Evolutionary conservation across 2,888 invertebrate species (phyloP).

Genomic region (Alsophila aescularia): DNA sequence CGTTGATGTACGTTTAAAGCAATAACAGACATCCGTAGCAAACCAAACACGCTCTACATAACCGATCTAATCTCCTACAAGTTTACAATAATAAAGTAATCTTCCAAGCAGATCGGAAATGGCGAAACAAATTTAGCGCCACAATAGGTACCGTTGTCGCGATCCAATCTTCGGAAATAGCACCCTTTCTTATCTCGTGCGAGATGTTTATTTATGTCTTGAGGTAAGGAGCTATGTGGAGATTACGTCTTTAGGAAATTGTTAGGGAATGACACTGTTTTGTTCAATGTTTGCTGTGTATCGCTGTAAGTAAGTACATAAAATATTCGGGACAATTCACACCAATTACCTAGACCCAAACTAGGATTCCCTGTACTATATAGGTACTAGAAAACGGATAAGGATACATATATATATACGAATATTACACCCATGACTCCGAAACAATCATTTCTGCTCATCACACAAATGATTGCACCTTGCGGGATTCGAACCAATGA

Average conservation of each 20-base stretch:
- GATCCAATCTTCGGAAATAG: conserved; percentile 72
- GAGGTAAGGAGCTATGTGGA: conserved; percentile 30
- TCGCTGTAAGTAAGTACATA: neutral
- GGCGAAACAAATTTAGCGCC: conserved; percentile 80
- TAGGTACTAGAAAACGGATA: too few relatives aligned
- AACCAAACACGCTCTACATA: conserved; percentile 45
- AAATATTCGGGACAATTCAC: too few relatives aligned
- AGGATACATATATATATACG: too few relatives aligned
- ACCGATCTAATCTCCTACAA: conserved; percentile 51
- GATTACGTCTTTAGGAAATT: conserved; percentile 23
- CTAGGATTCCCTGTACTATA: too few relatives aligned
- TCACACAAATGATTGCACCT: too few relatives aligned
- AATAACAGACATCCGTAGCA: conserved; percentile 5
- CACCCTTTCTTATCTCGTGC: conserved; percentile 72
- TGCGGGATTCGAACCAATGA: too few relatives aligned
- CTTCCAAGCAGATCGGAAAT: conserved; percentile 78
- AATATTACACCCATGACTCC: too few relatives aligned
- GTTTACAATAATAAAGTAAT: conserved; percentile 75
- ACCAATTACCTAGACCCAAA: too few relatives aligned
- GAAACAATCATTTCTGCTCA: too few relatives aligned
- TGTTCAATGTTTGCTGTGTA: neutral
- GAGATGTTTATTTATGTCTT: conserved; percentile 51
- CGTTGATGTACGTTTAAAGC: neutral
- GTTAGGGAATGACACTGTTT: conserved; percentile 17
- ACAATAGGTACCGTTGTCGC: conserved; percentile 78